phyloP scores from a whole-genome alignment of 2,888 invertebrate genomes.

The Sphinx pinastri region DNA sequence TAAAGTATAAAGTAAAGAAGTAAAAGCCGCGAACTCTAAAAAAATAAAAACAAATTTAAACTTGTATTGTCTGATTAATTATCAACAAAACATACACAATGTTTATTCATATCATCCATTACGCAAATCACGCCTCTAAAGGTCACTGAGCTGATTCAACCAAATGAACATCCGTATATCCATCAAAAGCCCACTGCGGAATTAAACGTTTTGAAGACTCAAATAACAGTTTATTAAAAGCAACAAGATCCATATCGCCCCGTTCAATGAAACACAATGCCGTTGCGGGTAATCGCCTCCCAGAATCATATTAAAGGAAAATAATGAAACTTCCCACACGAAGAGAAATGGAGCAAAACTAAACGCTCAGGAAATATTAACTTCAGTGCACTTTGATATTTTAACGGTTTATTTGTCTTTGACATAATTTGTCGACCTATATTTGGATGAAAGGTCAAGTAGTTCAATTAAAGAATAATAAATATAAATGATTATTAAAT shows the following conservation, averaged over 20 bases:
- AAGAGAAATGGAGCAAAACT: constrained; percentile 31
- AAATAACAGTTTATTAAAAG: constrained; percentile 48
- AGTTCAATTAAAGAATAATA: not conserved
- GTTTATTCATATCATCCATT: no score
- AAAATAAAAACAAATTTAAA: no score
- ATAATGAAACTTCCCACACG: constrained; percentile 52
- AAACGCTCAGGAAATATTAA: constrained; percentile 1
- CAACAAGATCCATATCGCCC: constrained; percentile 50
- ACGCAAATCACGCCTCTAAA: not conserved
- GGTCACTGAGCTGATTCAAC: not conserved
- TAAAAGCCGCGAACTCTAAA: no score
- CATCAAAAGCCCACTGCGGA: constrained; percentile 26
- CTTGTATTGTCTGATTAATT: no score
- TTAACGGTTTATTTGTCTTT: not conserved
- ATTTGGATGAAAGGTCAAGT: not conserved
- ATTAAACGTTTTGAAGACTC: constrained; percentile 29
- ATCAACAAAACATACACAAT: no score
- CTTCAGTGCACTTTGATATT: not conserved
- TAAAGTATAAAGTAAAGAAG: no score
- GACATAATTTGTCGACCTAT: not conserved
- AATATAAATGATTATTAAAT: not conserved
- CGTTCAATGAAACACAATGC: constrained; percentile 52
- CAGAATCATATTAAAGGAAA: constrained; percentile 53
- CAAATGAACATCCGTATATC: constrained; percentile 28
- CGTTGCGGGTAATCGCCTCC: constrained; percentile 49